Conservation (phyloP, 2,797 vertebrate genomes). For the Eremophila alpestris region DNA sequence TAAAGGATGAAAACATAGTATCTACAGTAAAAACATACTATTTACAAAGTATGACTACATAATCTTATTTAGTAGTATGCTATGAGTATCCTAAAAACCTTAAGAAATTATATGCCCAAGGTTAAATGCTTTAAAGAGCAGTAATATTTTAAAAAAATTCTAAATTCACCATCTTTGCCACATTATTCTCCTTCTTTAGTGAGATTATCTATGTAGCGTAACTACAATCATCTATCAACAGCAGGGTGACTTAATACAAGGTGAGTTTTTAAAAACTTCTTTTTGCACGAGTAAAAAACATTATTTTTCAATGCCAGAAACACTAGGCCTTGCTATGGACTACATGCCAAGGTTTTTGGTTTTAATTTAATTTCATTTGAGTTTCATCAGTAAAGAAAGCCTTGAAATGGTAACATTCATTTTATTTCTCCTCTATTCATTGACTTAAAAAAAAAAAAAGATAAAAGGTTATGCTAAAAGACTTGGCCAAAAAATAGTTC, state of each 20-base stretch:
- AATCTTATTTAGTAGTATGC: background rate
- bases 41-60: background rate
- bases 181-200: background rate
- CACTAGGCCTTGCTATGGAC: background rate
- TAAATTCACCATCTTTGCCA: background rate
- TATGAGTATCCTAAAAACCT: background rate
- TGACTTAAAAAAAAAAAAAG: conserved; percentile 1
- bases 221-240: background rate
- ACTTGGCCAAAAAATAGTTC: background rate
- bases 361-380: conserved; percentile 30
- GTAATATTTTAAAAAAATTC: background rate
- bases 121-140: background rate
- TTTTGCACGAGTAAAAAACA: background rate
- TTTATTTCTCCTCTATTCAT: background rate
- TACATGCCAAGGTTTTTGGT: background rate
- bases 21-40: too few species aligned
- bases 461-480: conserved; percentile 7
- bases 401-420: background rate
- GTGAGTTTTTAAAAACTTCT: background rate
- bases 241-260: background rate
- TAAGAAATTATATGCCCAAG: background rate
- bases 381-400: background rate
- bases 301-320: background rate
- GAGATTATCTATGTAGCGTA: background rate
- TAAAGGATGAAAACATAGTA: background rate